Evolutionary conservation across 2,888 invertebrate species (phyloP).

Genomic region (Eupithecia tripunctaria): DNA sequence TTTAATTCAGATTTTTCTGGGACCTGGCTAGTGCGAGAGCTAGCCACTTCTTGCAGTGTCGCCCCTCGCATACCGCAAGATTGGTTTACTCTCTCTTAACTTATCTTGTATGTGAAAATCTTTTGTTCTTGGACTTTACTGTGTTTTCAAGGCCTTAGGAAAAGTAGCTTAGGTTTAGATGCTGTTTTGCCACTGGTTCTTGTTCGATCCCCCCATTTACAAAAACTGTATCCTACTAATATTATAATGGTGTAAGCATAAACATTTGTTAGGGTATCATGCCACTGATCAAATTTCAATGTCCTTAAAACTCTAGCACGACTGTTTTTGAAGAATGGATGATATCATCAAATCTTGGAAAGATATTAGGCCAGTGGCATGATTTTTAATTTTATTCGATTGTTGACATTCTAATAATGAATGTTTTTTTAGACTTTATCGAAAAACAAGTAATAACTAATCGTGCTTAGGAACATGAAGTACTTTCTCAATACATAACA

Average conservation of each 20-base stretch:
- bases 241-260: constrained; percentile 1
- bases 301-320: not conserved
- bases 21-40: not conserved
- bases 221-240: constrained; percentile 9
- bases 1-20: not conserved
- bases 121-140: not conserved
- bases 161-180: not conserved
- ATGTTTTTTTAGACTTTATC: not conserved
- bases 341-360: not conserved
- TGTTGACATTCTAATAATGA: not conserved
- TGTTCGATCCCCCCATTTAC: not conserved
- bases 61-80: not conserved
- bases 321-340: not conserved
- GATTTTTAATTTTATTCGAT: constrained; percentile 5
- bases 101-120: not conserved
- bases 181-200: not conserved
- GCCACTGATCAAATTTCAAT: constrained; percentile 2
- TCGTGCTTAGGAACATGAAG: not conserved
- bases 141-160: not conserved
- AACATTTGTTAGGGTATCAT: constrained; percentile 1
- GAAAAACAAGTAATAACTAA: not conserved
- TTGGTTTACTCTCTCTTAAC: not conserved
- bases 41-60: not conserved
- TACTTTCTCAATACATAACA: not conserved
- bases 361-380: constrained; percentile 2